Conservation (phyloP, 2,888 invertebrate species). For the Fabriciana adippe region DNA sequence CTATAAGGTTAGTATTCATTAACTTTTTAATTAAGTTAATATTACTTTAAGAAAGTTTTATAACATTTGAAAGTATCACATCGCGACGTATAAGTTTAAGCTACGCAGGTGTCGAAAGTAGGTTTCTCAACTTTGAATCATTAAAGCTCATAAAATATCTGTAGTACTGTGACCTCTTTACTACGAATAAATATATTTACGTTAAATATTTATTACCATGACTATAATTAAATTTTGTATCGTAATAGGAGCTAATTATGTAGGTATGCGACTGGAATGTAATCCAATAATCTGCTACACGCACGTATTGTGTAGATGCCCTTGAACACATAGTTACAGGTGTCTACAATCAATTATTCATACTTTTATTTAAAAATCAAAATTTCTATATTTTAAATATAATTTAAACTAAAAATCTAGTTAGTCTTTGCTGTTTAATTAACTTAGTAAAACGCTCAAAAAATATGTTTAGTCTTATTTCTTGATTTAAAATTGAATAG, state of each 20-base stretch:
- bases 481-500: too few relatives aligned
- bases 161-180: too few relatives aligned
- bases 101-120: constrained; percentile 39
- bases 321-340: constrained; percentile 32
- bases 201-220: not conserved
- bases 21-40: constrained; percentile 5
- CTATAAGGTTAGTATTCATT: constrained; percentile 44
- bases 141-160: constrained; percentile 2
- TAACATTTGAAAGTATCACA: constrained; percentile 31
- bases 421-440: too few relatives aligned
- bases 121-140: constrained; percentile 18
- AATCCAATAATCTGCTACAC: constrained; percentile 33
- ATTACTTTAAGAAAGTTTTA: constrained; percentile 18
- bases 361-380: constrained; percentile 25
- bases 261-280: constrained; percentile 27
- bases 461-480: too few relatives aligned
- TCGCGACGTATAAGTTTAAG: constrained; percentile 16
- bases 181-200: not conserved
- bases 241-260: constrained; percentile 1
- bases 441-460: too few relatives aligned
- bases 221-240: constrained; percentile 25
- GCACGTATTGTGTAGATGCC: constrained; percentile 32
- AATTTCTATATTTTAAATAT: not conserved
- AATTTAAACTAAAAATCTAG: too few relatives aligned
- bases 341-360: constrained; percentile 32